Evolutionary conservation across 2,797 vertebrate species (phyloP), one percentile per base, ranked within the genome.

Genomic region (Pyrocephalus nanus): DNA sequence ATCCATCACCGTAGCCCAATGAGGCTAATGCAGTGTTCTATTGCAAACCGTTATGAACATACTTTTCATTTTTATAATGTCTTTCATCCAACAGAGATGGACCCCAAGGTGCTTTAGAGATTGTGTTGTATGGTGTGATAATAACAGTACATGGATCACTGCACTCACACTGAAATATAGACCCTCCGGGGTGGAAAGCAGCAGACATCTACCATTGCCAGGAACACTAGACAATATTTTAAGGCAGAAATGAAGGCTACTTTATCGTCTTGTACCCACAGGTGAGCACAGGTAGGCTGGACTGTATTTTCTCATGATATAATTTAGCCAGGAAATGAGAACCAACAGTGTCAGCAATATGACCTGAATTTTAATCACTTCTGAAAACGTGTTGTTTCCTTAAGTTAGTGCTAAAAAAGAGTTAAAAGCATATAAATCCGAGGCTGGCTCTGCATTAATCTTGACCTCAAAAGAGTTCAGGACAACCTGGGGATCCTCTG

Each of bases 121-220:
- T 86, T 81, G 69, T 0, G 0, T 71, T 69, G 84, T 67, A 38
- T 64, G 78, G 78, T 93, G 75, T 88, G 95, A 96, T 96, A 96
- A 94, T 92, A 96, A 82, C 81, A 91, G 88, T 84, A 45, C 84
- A 95, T 78, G 95, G 96, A 97, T 96, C 96, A 95, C 91, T 60
- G 88, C 93, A 80, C 88, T 92, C 72, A 22, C 4, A 4, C 61
- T 95, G 94, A 97, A 96, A 94, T 96, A 96, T 78, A 71, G 86
- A 93, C 73, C 92, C 86, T 95, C 83, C 67, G 88, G 86, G 88
- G 54, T 84, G 87, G 87, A 95, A 95, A 72, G 67, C 57, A 85
- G 88, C 80, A 93, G 61, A 72, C 61, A 91, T 93, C 92, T 93
- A 92, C 85, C 67, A 86, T 75, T 94, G 78, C 45, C 53, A 93